A percentile compares a stretch with the other conserved stretches of the same genome.
Conservation (phyloP, 2,888 invertebrate species). For the Dermolepida albohirtum region DNA sequence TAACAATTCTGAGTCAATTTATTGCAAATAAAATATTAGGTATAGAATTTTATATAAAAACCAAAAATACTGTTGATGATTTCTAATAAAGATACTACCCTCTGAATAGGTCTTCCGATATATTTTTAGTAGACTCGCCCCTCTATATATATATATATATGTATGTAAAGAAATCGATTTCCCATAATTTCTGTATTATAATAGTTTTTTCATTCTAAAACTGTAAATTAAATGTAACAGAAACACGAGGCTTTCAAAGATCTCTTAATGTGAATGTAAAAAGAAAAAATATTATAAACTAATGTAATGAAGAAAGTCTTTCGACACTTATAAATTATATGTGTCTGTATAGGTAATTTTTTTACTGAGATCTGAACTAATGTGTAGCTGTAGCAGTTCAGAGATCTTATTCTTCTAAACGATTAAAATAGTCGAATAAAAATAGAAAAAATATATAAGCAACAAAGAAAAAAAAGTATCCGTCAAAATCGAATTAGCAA, state of each 20-base stretch:
- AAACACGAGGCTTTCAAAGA: conserved; percentile 59
- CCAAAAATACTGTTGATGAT: conserved; percentile 13
- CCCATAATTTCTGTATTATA: conserved; percentile 17
- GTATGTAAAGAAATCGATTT: conserved; percentile 25
- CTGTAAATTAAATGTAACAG: conserved; percentile 34
- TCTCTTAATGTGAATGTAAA: conserved; percentile 60
- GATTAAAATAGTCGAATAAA: conserved; percentile 11
- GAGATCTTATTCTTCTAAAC: conserved; percentile 52
- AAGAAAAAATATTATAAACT: conserved; percentile 40
- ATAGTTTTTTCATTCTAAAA: conserved; percentile 19
- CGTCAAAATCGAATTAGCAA: conserved; percentile 23
- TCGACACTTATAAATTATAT: conserved; percentile 58
- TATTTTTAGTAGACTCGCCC: conserved; percentile 35
- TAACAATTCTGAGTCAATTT: too few species aligned
- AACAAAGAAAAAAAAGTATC: conserved; percentile 19
- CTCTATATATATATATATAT: conserved; percentile 11
- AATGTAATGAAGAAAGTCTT: conserved; percentile 57
- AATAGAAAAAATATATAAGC: conserved; percentile 1
- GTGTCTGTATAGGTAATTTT: conserved; percentile 63
- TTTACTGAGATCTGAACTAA: conserved; percentile 60
- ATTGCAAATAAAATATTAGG: too few species aligned
- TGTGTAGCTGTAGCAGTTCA: conserved; percentile 57
- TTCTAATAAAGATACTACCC: conserved; percentile 38
- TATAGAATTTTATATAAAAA: too few species aligned
- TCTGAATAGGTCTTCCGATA: conserved; percentile 43